These are phyloP conservation scores for Belgica antarctica DNA, from an alignment of 2,888 invertebrate species.

Conservation along the genomic window DNA sequence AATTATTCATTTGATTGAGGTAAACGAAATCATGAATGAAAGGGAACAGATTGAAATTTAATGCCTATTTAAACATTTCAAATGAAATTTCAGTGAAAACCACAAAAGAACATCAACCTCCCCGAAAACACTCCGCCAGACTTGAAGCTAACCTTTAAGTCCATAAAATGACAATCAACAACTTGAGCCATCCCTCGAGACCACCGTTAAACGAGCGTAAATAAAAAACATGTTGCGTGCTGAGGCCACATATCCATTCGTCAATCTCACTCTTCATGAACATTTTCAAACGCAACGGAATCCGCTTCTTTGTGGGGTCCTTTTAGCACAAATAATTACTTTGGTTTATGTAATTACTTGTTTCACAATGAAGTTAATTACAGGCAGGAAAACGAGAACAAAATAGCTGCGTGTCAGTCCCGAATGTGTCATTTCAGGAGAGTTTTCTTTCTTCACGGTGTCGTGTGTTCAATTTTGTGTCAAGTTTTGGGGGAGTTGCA, in stretches of 20 bases:
- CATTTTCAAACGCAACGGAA: constrained; percentile 5
- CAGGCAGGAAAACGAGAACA: constrained; percentile 14
- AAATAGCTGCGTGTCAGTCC: constrained; percentile 21
- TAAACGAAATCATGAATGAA: no score
- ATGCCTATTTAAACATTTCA: no score
- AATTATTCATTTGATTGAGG: no score
- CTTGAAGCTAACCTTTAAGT: no score
- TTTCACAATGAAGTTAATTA: constrained; percentile 26
- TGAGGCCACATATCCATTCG: not conserved
- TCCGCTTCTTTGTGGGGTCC: constrained; percentile 1
- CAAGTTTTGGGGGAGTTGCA: not conserved
- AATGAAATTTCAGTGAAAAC: no score
- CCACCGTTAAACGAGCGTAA: not conserved
- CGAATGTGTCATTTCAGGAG: constrained; percentile 15
- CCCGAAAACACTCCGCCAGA: no score
- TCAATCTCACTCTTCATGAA: not conserved
- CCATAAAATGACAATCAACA: not conserved
- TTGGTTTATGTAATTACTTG: constrained; percentile 17
- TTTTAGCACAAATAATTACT: constrained; percentile 23
- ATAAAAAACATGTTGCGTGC: not conserved
- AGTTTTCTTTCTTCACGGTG: no score
- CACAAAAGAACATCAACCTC: no score
- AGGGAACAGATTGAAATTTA: no score
- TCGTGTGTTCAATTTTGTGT: no score
- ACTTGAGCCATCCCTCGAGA: not conserved